A percentile compares a stretch with the other conserved stretches of the same genome.
phyloP scores from a whole-genome alignment of 37 sponge, comb jelly and placozoan genomes.

The Aphrocallistes beatrix region DNA sequence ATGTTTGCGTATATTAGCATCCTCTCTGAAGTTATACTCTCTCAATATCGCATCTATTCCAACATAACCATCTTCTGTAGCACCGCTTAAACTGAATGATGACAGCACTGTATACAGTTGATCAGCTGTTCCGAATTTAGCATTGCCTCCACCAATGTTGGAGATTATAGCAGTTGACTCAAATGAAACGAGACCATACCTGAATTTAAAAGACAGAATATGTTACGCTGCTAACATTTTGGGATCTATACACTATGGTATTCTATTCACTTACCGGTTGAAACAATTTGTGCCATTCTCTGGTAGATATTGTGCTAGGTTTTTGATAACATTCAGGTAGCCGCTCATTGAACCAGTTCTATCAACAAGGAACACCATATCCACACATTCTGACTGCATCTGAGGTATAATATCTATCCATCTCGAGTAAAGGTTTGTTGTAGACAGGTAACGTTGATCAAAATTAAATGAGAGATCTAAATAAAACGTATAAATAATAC shows the following conservation, averaged over 20 bases:
- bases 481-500: not conserved
- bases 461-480: not conserved
- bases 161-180: not conserved
- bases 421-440: not conserved
- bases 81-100: not conserved
- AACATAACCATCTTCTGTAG: not conserved
- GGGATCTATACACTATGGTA: not conserved
- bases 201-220: not conserved
- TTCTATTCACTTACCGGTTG: not conserved
- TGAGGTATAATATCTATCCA: not conserved
- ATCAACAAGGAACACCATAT: not conserved
- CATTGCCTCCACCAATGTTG: not conserved
- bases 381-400: not conserved
- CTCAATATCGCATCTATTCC: not conserved
- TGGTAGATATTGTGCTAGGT: not conserved
- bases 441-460: not conserved
- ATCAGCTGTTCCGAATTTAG: constrained; percentile 3
- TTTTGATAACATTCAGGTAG: not conserved
- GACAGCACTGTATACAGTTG: not conserved
- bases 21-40: not conserved
- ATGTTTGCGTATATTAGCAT: not conserved
- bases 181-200: not conserved
- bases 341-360: not conserved
- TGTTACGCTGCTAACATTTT: not conserved
- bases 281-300: not conserved